Evolutionary conservation across 2,797 vertebrate genomes (phyloP).

Genomic region (Sebastes nivosus): DNA sequence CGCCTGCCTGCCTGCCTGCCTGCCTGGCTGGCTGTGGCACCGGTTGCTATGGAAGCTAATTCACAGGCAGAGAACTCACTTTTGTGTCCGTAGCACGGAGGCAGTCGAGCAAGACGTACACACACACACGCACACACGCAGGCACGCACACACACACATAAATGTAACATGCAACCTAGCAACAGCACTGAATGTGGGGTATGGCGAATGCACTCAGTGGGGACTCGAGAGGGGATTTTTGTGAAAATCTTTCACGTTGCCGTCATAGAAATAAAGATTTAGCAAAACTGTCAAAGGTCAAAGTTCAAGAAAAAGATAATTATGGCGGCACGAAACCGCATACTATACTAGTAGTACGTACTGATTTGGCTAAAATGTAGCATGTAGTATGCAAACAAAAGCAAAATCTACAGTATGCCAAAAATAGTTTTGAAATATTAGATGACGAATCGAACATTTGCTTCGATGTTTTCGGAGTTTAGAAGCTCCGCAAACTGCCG

Average conservation of each 20-base stretch:
- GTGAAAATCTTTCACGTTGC: neutral
- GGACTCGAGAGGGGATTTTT: neutral
- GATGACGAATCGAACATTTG: no score
- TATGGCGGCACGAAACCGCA: no score
- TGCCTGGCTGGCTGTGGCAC: conserved; percentile 57
- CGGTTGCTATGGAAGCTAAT: conserved; percentile 79
- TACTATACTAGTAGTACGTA: no score
- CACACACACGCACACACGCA: conserved; percentile 18
- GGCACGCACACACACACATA: neutral
- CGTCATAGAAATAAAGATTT: neutral
- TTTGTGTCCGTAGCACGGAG: conserved; percentile 43
- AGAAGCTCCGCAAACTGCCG: no score
- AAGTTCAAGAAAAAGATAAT: neutral
- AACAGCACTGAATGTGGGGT: conserved; percentile 33
- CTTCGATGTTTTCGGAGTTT: accelerated
- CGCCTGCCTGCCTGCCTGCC: conserved; percentile 18
- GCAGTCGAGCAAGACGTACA: conserved; percentile 49
- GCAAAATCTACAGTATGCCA: no score
- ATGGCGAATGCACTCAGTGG: conserved; percentile 14
- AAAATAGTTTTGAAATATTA: no score
- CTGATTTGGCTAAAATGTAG: no score
- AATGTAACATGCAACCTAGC: conserved; percentile 46
- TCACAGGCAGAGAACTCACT: conserved; percentile 65
- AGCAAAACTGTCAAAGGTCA: neutral
- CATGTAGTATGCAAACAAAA: no score